phyloP scores from a whole-genome alignment of 2,797 vertebrate species.

The Scolopax bukidnonensis region DNA sequence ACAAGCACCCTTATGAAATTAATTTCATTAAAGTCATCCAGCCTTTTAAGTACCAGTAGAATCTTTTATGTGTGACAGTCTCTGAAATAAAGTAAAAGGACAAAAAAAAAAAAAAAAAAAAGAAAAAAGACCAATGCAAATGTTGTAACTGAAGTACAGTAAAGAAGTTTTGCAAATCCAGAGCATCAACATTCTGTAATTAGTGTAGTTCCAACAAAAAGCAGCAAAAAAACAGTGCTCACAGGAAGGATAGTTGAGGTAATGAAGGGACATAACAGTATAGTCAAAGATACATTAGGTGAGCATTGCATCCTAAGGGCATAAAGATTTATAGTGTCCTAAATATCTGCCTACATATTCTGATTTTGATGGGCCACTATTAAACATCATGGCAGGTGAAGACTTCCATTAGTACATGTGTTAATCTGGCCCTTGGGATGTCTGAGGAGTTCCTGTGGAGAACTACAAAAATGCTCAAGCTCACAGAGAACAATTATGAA shows the following conservation, averaged over 20 bases:
- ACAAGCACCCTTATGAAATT: background rate
- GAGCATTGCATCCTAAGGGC: background rate
- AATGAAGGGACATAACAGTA: background rate
- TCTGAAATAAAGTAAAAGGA: background rate
- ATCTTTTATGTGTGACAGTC: background rate
- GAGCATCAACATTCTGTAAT: background rate
- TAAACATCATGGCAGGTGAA: conserved; percentile 42
- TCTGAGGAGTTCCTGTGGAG: background rate
- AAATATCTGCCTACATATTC: conserved; percentile 29
- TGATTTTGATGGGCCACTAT: conserved; percentile 35
- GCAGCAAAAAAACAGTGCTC: background rate
- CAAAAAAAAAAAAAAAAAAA: background rate
- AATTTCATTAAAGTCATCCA: background rate
- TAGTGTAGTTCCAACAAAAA: background rate
- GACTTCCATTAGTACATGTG: conserved; percentile 15
- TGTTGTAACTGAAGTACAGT: background rate
- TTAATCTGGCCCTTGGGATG: conserved; percentile 31
- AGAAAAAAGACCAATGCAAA: background rate
- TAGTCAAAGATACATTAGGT: background rate
- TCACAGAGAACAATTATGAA: conserved; percentile 19
- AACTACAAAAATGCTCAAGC: background rate
- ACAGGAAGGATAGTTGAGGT: background rate
- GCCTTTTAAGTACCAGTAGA: background rate
- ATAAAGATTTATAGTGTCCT: conserved; percentile 46
- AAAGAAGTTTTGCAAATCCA: background rate